A percentile compares a stretch with the other conserved stretches of the same genome.
These are phyloP conservation scores for Pelagia noctiluca DNA, from an alignment of 30 jellyfish, hydroid and myxozoan genomes.

Conservation along the genomic window DNA sequence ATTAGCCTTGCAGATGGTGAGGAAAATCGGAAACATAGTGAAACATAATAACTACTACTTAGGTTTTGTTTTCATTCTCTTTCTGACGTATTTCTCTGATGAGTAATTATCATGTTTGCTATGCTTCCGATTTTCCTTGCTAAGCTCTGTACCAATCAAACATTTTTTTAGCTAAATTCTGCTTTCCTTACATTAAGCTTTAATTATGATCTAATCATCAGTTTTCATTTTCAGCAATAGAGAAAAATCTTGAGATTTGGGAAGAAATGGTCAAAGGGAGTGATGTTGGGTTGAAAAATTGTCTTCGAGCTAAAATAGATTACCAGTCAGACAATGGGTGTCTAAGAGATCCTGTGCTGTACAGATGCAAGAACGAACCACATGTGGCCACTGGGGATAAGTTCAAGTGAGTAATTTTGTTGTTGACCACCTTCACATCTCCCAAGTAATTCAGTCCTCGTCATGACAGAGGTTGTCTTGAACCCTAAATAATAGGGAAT, in stretches of 20 bases:
- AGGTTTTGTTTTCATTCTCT: too few relatives aligned
- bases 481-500: too few relatives aligned
- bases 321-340: conserved; percentile 94
- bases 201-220: not conserved
- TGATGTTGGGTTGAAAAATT: conserved; percentile 67
- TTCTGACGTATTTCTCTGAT: too few relatives aligned
- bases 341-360: conserved; percentile 94
- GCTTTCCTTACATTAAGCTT: not conserved
- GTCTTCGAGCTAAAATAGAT: conserved; percentile 93
- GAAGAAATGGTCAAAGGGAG: conserved; percentile 87
- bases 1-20: too few relatives aligned
- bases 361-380: conserved; percentile 85
- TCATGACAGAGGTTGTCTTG: too few relatives aligned
- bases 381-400: conserved; percentile 88
- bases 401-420: conserved; percentile 71
- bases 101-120: too few relatives aligned
- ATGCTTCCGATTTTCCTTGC: too few relatives aligned
- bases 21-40: too few relatives aligned
- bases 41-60: too few relatives aligned
- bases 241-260: conserved; percentile 80
- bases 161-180: too few relatives aligned
- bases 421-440: not conserved
- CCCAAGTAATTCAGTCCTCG: too few relatives aligned
- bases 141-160: too few relatives aligned
- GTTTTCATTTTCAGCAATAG: conserved; percentile 66